A percentile compares a stretch with the other conserved stretches of the same genome.
phyloP scores from a whole-genome alignment of 1,140 invertebrate species.

The Gryllus bimaculatus region DNA sequence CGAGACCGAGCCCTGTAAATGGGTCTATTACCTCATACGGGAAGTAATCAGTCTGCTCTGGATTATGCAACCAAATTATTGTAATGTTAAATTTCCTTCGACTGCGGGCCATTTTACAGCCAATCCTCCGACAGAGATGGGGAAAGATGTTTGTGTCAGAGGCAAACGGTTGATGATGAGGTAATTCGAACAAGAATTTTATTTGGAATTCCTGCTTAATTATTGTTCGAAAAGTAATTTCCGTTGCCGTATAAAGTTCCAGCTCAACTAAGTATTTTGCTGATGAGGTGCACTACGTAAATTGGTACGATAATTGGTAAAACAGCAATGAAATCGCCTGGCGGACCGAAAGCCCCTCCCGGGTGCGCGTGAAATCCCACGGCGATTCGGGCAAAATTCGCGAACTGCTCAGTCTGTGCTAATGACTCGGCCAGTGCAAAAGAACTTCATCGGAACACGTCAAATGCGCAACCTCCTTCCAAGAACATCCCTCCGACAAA shows the following conservation, averaged over 20 bases:
- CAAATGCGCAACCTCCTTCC: no score
- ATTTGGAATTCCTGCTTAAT: neutral
- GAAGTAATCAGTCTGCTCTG: neutral
- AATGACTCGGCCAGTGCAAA: no score
- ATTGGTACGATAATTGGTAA: neutral
- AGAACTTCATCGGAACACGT: no score
- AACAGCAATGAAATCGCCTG: no score
- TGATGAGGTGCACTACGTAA: neutral
- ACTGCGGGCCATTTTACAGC: neutral
- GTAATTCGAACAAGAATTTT: neutral
- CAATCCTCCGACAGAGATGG: neutral
- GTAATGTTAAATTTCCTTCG: conserved; percentile 1
- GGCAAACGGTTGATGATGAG: neutral
- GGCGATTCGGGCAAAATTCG: no score
- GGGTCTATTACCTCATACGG: conserved; percentile 3
- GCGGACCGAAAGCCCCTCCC: no score
- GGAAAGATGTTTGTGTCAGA: neutral
- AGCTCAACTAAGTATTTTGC: neutral
- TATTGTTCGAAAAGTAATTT: neutral
- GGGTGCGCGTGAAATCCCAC: no score
- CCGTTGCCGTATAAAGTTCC: neutral
- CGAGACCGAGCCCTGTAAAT: neutral
- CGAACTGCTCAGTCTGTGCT: no score
- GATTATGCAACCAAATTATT: conserved; percentile 2
- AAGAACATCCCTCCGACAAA: no score